Evolutionary conservation across 2,113 vertebrate genomes (phyloP).

Genomic region (Hippotragus niger): DNA sequence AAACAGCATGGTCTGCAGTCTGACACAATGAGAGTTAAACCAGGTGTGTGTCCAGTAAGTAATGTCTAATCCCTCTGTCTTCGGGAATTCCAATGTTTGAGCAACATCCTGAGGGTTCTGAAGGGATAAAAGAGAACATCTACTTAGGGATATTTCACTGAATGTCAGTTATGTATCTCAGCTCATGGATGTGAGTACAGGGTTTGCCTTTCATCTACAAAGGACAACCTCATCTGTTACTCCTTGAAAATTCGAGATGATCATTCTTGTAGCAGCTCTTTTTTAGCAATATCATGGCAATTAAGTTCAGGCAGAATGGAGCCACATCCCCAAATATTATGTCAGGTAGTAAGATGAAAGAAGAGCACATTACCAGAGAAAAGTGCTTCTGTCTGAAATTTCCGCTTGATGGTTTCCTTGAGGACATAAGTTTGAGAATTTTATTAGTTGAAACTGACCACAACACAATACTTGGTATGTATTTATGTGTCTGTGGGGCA

Average conservation of each 20-base stretch:
- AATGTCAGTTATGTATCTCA: background rate
- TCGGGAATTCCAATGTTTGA: background rate
- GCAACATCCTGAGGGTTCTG: background rate
- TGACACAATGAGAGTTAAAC: background rate
- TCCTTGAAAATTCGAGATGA: constrained; percentile 38
- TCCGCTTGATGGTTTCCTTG: background rate
- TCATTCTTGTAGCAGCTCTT: background rate
- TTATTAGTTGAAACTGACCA: background rate
- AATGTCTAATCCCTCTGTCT: background rate
- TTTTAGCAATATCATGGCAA: constrained; percentile 25
- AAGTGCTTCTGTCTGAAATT: constrained; percentile 7
- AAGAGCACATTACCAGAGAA: background rate
- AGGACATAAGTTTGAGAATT: background rate
- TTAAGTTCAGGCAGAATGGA: constrained; percentile 43
- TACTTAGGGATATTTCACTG: background rate
- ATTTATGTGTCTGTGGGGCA: background rate
- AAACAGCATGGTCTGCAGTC: background rate
- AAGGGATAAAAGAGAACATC: constrained; percentile 30
- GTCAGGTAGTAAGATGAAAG: constrained; percentile 11
- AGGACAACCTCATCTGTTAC: background rate
- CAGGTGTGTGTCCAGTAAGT: background rate
- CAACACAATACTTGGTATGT: background rate
- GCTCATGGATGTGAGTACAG: background rate
- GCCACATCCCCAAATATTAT: background rate
- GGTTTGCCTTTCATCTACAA: constrained; percentile 46